Base-by-base conservation (phyloP, 2,113 vertebrate species). In the Atherinomorus stipes region DNA sequence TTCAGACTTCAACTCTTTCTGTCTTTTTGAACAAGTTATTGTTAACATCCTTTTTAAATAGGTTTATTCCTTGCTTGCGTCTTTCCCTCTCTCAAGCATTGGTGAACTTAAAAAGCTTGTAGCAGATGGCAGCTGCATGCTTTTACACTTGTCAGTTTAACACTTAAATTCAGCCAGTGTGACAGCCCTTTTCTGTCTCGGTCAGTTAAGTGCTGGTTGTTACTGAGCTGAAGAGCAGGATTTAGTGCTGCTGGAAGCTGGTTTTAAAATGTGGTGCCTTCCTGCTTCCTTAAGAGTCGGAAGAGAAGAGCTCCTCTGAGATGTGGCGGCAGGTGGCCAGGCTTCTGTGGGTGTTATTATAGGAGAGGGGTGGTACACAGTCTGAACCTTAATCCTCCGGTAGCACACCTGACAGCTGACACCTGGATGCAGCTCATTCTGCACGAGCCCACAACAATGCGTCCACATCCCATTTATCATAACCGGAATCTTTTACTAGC, bases 401-500 rank as follows among this genome's bases (percentile, higher is more conserved):
- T 49, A 71, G 74, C 69, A 88, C 92, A 93, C 92, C 93, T 93
- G 89, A 88, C 92, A 93, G 90, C 92, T 94, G 93, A 87, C 90
- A 93, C 91, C 93, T 93, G 92, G 84, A 78, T 77, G 49, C 56
- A n/a, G 56, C 51, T 83, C 61, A 57, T 26, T 37, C 56, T 21
- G 54, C 74, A 72, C 28, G 60, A 72, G 61, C 34, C 45, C 68
- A 63, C 71, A 71, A 51, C 68, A 59, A 47, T 65, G 67, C 50
- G 52, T 66, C 78, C 9, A 21, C 69, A 61, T 75, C 53, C 1
- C 71, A 76, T 79, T 73, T 65, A 78, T 76, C 45, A 51, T 22
- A 60, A 65, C 78, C 62, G 34, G 18, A 78, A 57, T 44, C 62
- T 45, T 59, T 71, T 10, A 53, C 25, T 25, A 62, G 37, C 69